Conservation (phyloP, 2,113 vertebrate species). For the Kryptolebias marmoratus region DNA sequence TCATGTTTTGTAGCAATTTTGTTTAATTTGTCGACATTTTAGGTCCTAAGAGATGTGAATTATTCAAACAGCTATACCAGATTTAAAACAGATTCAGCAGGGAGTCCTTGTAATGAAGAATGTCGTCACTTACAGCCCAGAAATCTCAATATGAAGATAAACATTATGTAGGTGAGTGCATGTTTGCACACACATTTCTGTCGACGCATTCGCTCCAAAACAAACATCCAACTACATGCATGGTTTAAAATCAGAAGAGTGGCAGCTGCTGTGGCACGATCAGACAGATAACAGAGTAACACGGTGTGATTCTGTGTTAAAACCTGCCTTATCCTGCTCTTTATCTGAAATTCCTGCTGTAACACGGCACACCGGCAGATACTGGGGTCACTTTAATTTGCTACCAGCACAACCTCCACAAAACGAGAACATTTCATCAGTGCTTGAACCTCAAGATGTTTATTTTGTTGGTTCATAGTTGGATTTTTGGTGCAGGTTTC, state of each 20-base stretch:
- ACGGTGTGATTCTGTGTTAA: slow-evolving; percentile 12
- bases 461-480: too few species aligned
- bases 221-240: slow-evolving; percentile 42
- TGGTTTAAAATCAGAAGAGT: slow-evolving; percentile 46
- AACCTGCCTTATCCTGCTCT: slow-evolving; percentile 51
- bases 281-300: slow-evolving; percentile 12
- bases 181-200: neutral
- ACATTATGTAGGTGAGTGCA: neutral
- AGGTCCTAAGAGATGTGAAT: too few species aligned
- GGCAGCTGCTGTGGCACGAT: slow-evolving; percentile 47
- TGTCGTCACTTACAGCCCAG: neutral
- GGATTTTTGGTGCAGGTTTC: neutral
- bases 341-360: slow-evolving; percentile 21
- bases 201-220: slow-evolving; percentile 18
- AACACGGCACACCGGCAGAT: neutral
- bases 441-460: neutral
- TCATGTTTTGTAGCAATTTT: too few species aligned
- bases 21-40: too few species aligned
- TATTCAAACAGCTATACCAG: too few species aligned
- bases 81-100: too few species aligned
- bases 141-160: neutral
- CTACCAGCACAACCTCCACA: neutral
- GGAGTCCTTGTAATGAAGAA: neutral
- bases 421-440: neutral
- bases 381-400: slow-evolving; percentile 6